Percentiles rank a stretch among this genome's conserved stretches.
phyloP scores from a whole-genome alignment of 2,888 invertebrate genomes.

The Drosophila picticornis region DNA sequence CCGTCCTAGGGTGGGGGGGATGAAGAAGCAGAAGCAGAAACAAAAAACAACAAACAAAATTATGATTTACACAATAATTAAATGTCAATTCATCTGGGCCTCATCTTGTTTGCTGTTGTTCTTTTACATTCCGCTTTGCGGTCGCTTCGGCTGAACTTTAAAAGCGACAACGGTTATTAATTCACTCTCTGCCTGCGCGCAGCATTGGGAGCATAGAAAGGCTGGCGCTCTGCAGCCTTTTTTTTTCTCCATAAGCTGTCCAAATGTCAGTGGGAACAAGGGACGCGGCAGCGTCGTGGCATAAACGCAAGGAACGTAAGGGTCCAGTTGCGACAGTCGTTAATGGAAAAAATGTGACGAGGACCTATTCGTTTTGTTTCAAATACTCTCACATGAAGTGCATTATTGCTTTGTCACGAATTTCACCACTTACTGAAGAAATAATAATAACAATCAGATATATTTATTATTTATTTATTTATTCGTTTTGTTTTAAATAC shows the following conservation, averaged over 20 bases:
- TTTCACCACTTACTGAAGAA: neutral
- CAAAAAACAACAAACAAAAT: slow-evolving; percentile 45
- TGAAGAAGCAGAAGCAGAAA: slow-evolving; percentile 5
- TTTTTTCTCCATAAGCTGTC: slow-evolving; percentile 34
- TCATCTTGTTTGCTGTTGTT: slow-evolving; percentile 29
- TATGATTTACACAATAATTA: slow-evolving; percentile 75
- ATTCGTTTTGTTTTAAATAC: slow-evolving; percentile 33
- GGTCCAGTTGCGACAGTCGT: slow-evolving; percentile 47
- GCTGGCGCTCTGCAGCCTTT: slow-evolving; percentile 44
- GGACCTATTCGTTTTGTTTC: slow-evolving; percentile 23
- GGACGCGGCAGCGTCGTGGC: neutral
- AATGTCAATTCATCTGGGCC: slow-evolving; percentile 73
- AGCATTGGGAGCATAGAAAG: slow-evolving; percentile 29
- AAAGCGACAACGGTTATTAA: slow-evolving; percentile 70
- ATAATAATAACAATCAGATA: neutral
- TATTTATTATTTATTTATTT: neutral
- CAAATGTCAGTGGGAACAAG: slow-evolving; percentile 20
- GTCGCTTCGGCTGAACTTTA: slow-evolving; percentile 50
- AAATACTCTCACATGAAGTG: slow-evolving; percentile 20
- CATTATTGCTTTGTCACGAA: neutral
- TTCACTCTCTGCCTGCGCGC: slow-evolving; percentile 48
- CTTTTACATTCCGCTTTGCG: slow-evolving; percentile 27
- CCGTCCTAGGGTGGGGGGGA: slow-evolving; percentile 12
- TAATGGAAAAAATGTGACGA: slow-evolving; percentile 71
- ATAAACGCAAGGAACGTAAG: neutral